A percentile compares a stretch with the other conserved stretches of the same genome.
These are phyloP conservation scores for Pygocentrus nattereri DNA, from an alignment of 2,797 vertebrate genomes.

Conservation along the genomic window DNA sequence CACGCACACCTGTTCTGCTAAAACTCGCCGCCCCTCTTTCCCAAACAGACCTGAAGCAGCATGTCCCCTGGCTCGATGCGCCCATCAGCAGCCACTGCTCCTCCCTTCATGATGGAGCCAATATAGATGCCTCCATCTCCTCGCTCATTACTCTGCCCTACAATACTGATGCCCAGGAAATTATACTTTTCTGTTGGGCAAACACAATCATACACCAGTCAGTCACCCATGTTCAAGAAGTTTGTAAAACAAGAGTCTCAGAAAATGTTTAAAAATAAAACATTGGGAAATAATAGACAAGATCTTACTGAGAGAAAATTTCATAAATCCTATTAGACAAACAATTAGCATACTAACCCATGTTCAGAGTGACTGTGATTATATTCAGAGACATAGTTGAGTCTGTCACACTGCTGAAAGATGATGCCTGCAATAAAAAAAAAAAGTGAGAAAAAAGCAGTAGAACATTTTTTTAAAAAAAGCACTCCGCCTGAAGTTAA, in stretches of 20 bases:
- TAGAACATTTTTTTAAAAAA: not conserved
- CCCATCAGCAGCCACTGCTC: constrained; percentile 90
- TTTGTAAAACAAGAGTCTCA: not conserved
- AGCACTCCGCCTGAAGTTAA: not conserved
- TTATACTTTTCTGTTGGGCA: constrained; percentile 83
- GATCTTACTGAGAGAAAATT: not conserved
- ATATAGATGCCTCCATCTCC: constrained; percentile 94
- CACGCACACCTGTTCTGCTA: constrained; percentile 6
- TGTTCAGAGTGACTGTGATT: constrained; percentile 93
- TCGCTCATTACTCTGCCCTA: constrained; percentile 92
- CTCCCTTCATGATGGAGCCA: constrained; percentile 89
- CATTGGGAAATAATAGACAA: not conserved
- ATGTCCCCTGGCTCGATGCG: constrained; percentile 85
- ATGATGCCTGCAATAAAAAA: constrained; percentile 81
- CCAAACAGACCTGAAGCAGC: constrained; percentile 80
- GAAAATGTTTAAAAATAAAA: not conserved
- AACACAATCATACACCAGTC: not conserved
- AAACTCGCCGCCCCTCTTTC: not conserved
- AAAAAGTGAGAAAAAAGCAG: not conserved
- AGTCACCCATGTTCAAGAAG: not conserved
- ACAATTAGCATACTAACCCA: constrained; percentile 81
- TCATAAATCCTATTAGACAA: not conserved
- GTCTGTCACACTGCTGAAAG: constrained; percentile 94
- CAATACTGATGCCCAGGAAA: constrained; percentile 93
- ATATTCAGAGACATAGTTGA: constrained; percentile 96